Base-by-base conservation (phyloP, 1,140 invertebrate species). In the Drosophila setifemur region DNA sequence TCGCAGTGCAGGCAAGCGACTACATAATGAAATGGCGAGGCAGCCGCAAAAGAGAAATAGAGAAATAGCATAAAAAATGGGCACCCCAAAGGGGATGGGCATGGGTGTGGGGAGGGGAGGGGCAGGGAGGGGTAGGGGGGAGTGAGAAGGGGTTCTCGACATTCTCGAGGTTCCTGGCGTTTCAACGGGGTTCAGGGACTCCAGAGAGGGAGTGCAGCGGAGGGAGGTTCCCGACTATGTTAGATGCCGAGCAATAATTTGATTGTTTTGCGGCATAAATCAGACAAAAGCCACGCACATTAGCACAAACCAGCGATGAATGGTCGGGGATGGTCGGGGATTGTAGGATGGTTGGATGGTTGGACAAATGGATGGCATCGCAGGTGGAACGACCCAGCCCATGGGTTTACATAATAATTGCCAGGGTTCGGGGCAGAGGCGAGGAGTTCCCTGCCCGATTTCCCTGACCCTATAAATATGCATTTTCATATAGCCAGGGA, bases 211-310 rank as follows among this genome's bases (percentile, higher is more conserved):
- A n/a, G n/a, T n/a, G n/a, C n/a, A n/a, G n/a, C n/a, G n/a, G n/a
- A n/a, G n/a, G n/a, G n/a, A n/a, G n/a, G n/a, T n/a, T n/a, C n/a
- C 16, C 23, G 9, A 26, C n/a, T 9, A 16, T 53, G 70, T n/a
- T n/a, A n/a, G n/a, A 54, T 50, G 50, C 33, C 53, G 42, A 43
- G 58, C 52, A 73, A 85, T 83, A 85, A 85, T 83, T 83, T 85
- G 73, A 83, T 85, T 85, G 73, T 64, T 82, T 77, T 64, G 57
- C 52, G 73, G 61, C 73, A 72, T 73, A 78, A 85, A 83, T 83
- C 69, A 73, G 69, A 72, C 68, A 55, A 72, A 49, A 63, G 49
- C 57, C 69, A 70, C 58, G 79, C 79, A 73, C 64, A 76, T 53
- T 54, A 67, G 50, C 70, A 55, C 43, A 53, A 52, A 31, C 12